Base-by-base conservation (phyloP, 2,797 vertebrate genomes). In the Pelodytes ibericus region DNA sequence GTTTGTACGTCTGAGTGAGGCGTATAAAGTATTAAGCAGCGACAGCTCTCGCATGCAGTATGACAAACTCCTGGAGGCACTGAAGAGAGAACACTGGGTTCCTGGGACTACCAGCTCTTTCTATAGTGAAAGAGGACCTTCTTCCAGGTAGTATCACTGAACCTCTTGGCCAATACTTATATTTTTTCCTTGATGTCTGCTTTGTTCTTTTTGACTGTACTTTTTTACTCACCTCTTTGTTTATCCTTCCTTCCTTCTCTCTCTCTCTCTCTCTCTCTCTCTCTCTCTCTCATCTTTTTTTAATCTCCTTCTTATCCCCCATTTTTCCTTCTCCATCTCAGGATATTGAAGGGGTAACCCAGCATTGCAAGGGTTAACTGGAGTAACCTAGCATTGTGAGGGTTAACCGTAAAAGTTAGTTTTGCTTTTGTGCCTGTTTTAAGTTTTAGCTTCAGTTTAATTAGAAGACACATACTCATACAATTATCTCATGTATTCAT, bases 1-100 rank as follows among this genome's bases (percentile, higher is more conserved):
- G 83, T 97, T 97, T 83, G 94, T 97, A 85, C 86, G 93, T 82
- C 87, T 97, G 74, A 96, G 86, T 5, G 92, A 96, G 81, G 96
- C 96, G 0, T 96, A 97, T 81, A 82, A 81, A 1, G 93, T 95
- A 58, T 87, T 97, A 74, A 95, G 93, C 83, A 93, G 85, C 57
- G 84, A 92, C 41, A 44, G 18, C 3, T 93, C 92, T 80, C 91
- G 95, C 69, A 90, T 79, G 26, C 87, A 87, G 65, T 96, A 97
- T 0, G 94, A 97, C 82, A 65, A 31, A 4, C 59, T 79, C 6
- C 24, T 79, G 26, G 76, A 79, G 6, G 71, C 71, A 16, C 20
- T 79, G 25, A 57, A 62, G 64, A 73, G 71, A 60, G 64, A 61
- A 2, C n/a, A 26, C 13, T 71, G 62, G 64, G 44, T 26, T 2